Base-by-base conservation (phyloP, 2,797 vertebrate species). In the Cryptoblepharus egeriae region DNA sequence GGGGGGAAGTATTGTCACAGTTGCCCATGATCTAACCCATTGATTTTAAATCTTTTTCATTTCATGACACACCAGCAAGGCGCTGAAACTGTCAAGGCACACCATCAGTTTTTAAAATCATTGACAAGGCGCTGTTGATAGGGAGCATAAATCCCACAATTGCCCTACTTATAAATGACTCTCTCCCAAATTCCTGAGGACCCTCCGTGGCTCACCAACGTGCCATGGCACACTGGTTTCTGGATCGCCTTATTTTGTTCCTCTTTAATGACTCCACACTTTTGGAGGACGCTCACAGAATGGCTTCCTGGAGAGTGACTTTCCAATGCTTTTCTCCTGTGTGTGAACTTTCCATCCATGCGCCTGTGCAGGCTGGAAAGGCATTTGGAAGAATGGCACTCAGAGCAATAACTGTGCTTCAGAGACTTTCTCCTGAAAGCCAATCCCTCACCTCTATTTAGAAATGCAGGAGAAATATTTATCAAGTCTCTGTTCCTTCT, bases 201-300 rank as follows among this genome's bases (percentile, higher is more conserved):
- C n/a, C n/a, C n/a, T n/a, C n/a, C n/a, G n/a, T n/a, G n/a, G n/a
- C n/a, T n/a, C n/a, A n/a, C n/a, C n/a, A n/a, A n/a, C n/a, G n/a
- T n/a, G n/a, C n/a, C n/a, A n/a, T n/a, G n/a, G n/a, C n/a, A n/a
- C n/a, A n/a, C n/a, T n/a, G n/a, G n/a, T 84, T 86, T 49, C 77
- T 82, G 63, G 72, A 81, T 88, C 68, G 79, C 55, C 26, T 77
- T 86, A 30, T 80, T n/a, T 70, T 75, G 63, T 35, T 37, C 37
- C 72, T 87, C 35, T 74, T 58, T 39, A 63, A 77, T 78, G 42
- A 82, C 24, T 28, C n/a, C 57, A 30, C 49, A 39, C 35, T 61
- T 84, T 74, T 63, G 58, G 20, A 42, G 73, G 45, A 75, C 52
- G 16, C 22, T 30, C 35, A 10, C 70, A 32, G 81, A 89, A 87